These are phyloP conservation scores for Odontamblyopus rebecca DNA, from an alignment of 2,797 vertebrate species.

Conservation along the genomic window DNA sequence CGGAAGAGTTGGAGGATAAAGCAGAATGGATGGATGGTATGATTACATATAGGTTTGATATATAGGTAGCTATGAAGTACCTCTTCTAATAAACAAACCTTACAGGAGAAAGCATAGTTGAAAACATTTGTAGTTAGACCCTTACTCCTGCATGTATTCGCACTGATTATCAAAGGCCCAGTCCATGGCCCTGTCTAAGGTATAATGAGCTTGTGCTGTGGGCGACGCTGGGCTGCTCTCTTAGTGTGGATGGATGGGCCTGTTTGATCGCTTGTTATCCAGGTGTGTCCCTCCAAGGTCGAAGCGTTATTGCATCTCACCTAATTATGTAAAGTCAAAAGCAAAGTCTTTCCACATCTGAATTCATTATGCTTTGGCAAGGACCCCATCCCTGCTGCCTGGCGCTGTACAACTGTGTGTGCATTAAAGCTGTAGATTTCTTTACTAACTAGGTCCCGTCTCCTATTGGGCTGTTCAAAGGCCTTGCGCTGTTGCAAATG, in stretches of 20 bases:
- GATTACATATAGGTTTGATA: background rate
- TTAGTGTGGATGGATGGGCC: conserved; percentile 44
- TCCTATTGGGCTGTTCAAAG: conserved; percentile 30
- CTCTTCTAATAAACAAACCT: background rate
- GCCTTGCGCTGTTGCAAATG: conserved; percentile 10
- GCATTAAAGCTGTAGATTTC: conserved; percentile 29
- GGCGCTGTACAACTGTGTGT: conserved; percentile 16
- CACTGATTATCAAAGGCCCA: conserved; percentile 23
- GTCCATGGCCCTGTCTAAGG: conserved; percentile 35
- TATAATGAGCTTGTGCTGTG: conserved; percentile 50
- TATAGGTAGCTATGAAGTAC: background rate
- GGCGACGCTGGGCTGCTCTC: conserved; percentile 27
- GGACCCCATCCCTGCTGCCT: conserved; percentile 30
- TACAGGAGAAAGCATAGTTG: background rate
- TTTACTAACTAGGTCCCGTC: conserved; percentile 15
- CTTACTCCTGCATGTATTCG: background rate
- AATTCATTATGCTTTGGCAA: conserved; percentile 53
- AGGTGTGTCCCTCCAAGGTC: conserved; percentile 60
- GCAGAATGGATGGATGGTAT: no score
- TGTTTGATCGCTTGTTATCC: conserved; percentile 64
- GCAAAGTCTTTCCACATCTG: conserved; percentile 53
- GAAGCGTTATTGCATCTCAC: conserved; percentile 43
- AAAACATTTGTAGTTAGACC: background rate
- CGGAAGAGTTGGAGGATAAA: no score
- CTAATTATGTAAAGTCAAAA: conserved; percentile 66